These are phyloP conservation scores for Conus ventricosus DNA, from an alignment of 1,140 invertebrate species.

Conservation along the genomic window DNA sequence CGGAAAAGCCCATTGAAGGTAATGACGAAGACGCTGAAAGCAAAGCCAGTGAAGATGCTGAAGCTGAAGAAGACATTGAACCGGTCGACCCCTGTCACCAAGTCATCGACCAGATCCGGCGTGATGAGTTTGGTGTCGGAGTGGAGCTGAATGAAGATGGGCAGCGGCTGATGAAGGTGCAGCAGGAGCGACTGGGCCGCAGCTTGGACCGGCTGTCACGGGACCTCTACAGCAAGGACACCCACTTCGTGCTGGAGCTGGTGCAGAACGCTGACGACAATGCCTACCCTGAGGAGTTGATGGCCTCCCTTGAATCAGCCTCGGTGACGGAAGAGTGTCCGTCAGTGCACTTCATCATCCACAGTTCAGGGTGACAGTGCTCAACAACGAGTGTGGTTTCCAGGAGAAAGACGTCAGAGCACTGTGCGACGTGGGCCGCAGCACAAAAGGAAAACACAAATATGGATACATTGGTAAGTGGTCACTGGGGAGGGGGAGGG, in stretches of 20 bases:
- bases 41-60: slow-evolving; percentile 34
- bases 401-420: slow-evolving; percentile 69
- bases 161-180: slow-evolving; percentile 63
- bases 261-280: slow-evolving; percentile 75
- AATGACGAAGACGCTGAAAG: not conserved
- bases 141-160: slow-evolving; percentile 69
- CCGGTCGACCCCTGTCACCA: slow-evolving; percentile 47
- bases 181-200: slow-evolving; percentile 68
- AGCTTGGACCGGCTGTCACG: slow-evolving; percentile 72
- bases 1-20: not conserved
- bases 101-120: slow-evolving; percentile 61
- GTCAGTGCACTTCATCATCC: slow-evolving; percentile 69
- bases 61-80: slow-evolving; percentile 38
- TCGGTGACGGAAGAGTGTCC: slow-evolving; percentile 44
- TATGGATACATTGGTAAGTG: slow-evolving; percentile 73
- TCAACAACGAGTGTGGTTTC: slow-evolving; percentile 75
- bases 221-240: slow-evolving; percentile 74
- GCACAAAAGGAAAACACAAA: slow-evolving; percentile 74
- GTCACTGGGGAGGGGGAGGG: too few relatives aligned
- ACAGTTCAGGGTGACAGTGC: slow-evolving; percentile 61
- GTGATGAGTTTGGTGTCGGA: slow-evolving; percentile 69
- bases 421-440: slow-evolving; percentile 74
- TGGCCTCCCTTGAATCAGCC: not conserved
- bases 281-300: slow-evolving; percentile 59
- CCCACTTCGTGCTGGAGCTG: slow-evolving; percentile 74